A percentile compares a stretch with the other conserved stretches of the same genome.
phyloP scores from a whole-genome alignment of 2,797 vertebrate species.

The Labroides dimidiatus region DNA sequence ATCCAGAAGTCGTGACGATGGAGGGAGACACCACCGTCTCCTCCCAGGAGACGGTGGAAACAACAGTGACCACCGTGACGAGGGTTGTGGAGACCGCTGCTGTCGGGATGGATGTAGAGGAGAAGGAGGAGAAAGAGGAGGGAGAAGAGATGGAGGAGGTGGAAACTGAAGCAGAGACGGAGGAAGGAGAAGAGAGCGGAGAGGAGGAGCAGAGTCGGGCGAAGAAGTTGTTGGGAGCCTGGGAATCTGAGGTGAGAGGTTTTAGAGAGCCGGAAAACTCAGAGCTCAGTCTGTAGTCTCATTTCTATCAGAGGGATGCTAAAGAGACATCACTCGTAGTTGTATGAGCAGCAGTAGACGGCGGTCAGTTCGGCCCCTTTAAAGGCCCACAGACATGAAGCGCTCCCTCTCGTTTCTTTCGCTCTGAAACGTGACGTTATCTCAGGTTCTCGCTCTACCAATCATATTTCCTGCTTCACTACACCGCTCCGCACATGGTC shows the following conservation, averaged over 20 bases:
- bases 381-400: no score
- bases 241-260: constrained; percentile 65
- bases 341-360: no score
- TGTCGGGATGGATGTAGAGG: background rate
- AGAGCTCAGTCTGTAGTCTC: no score
- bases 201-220: constrained; percentile 12
- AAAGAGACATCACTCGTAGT: no score
- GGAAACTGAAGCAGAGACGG: background rate
- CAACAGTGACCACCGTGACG: background rate
- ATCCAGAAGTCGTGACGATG: background rate
- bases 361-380: no score
- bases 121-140: background rate
- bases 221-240: constrained; percentile 15
- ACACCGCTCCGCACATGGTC: background rate
- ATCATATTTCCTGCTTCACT: background rate
- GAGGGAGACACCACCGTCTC: background rate
- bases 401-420: no score
- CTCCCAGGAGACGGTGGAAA: constrained; percentile 2
- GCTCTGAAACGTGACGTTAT: no score
- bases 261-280: no score
- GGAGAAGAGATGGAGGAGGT: background rate
- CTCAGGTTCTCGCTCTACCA: background rate
- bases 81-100: background rate
- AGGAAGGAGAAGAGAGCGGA: background rate
- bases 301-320: no score